Percentiles rank a stretch among this genome's conserved stretches.
These are phyloP conservation scores for Triplophysa dalaica DNA, from an alignment of 2,113 vertebrate species.

Conservation along the genomic window DNA sequence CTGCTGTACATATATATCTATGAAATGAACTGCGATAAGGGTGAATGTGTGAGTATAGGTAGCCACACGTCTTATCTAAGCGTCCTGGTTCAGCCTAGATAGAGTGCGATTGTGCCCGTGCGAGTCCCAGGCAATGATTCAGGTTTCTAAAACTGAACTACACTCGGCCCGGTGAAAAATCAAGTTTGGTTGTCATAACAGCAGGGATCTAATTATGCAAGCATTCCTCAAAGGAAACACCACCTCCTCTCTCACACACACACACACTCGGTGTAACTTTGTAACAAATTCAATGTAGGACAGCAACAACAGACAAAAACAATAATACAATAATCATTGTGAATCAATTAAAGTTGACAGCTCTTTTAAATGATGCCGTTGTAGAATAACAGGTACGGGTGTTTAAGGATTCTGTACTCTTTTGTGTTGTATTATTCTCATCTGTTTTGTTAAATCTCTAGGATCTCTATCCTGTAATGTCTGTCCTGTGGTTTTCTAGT, in stretches of 20 bases:
- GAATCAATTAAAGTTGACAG: background rate
- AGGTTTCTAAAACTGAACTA: slow-evolving; percentile 67
- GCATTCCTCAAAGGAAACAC: slow-evolving; percentile 64
- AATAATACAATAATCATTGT: no score
- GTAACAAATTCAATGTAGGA: background rate
- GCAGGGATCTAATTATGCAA: slow-evolving; percentile 71
- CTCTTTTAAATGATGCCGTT: background rate
- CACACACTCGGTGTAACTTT: background rate
- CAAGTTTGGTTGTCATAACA: slow-evolving; percentile 71
- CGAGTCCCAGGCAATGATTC: slow-evolving; percentile 67
- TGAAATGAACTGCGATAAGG: background rate
- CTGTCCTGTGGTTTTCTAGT: background rate
- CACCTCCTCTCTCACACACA: slow-evolving; percentile 37
- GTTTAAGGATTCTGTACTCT: background rate
- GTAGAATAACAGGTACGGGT: background rate
- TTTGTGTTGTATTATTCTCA: no score
- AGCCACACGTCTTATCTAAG: background rate
- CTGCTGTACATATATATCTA: background rate
- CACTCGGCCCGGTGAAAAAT: slow-evolving; percentile 63
- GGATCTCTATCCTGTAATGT: background rate
- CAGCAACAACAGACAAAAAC: background rate
- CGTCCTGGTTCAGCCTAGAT: background rate
- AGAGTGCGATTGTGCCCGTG: slow-evolving; percentile 36
- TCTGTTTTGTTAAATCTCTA: background rate
- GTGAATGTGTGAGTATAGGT: background rate